phyloP scores from a whole-genome alignment of 2,113 vertebrate genomes.

The Morone saxatilis region DNA sequence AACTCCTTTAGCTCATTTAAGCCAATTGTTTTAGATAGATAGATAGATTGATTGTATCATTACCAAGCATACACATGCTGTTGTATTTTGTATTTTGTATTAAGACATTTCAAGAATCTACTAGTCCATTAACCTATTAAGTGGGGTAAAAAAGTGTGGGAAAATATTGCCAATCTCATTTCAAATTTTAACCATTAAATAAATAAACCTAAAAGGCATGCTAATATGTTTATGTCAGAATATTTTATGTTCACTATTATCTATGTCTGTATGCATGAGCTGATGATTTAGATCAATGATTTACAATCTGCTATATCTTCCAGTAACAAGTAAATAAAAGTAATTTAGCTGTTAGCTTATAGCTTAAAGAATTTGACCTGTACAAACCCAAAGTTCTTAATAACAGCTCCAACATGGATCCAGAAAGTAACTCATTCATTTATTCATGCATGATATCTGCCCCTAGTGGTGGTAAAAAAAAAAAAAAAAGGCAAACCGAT shows the following conservation, averaged over 20 bases:
- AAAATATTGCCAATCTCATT: background rate
- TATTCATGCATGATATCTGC: background rate
- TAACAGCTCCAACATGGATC: background rate
- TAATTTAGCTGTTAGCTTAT: background rate
- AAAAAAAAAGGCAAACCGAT: background rate
- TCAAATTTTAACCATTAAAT: background rate
- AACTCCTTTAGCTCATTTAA: too few relatives aligned
- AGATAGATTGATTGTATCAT: background rate
- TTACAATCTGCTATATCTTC: background rate
- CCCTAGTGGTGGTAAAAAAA: background rate
- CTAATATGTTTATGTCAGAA: background rate
- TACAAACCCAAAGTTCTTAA: background rate
- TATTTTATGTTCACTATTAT: background rate
- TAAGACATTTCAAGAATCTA: background rate
- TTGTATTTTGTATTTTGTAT: background rate
- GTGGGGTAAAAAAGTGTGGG: background rate
- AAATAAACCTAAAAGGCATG: too few relatives aligned
- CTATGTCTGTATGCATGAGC: background rate
- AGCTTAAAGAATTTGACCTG: background rate
- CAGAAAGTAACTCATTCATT: background rate
- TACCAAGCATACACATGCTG: background rate
- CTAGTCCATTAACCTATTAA: background rate
- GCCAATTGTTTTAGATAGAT: background rate
- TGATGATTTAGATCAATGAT: background rate
- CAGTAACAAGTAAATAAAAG: background rate